Evolutionary conservation across 2,797 vertebrate genomes (phyloP), one percentile per base, ranked within the genome.

Genomic region (Chaetodon trifasciatus): DNA sequence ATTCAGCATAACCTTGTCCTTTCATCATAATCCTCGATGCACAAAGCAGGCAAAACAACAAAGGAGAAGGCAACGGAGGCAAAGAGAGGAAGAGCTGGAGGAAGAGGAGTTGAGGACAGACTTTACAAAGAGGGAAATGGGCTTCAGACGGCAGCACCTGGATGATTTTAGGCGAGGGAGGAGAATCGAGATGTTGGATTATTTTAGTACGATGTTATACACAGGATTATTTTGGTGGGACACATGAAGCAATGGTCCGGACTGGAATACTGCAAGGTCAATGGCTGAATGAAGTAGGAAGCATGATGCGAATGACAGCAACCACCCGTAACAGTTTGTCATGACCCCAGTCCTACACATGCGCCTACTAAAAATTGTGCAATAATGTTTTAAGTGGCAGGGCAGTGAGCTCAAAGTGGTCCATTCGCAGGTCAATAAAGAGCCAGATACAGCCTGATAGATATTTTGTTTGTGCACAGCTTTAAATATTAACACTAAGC

Each of bases 1-100:
- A 76, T 92, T 92, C 87, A 88, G 69, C 63, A 76, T 73, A 90
- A 84, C 79, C 86, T 81, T 78, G 83, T 90, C 86, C 73, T 90
- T 87, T 86, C 76, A 86, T 82, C 81, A 71, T 87, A 88, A 89
- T 85, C 83, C 77, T 87, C 21, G 0, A 63, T 53, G 77, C 85
- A 86, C 88, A 90, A 79, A 89, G 77, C 85, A 70, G 76, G 57
- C 50, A 75, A 81, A 78, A 79, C 61, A 87, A 84, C 83, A 86
- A 78, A 80, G 60, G 64, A 70, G 70, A 77, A 46, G n/a, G 49
- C 70, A 68, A 78, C 9, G 44, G 53, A 82, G 61, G 81, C 71
- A 86, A 62, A 67, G 76, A 78, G 61, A 85, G 53, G 75, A 86
- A 81, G 82, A 75, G 75, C 81, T 65, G 71, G 75, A 77, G 70